Percentiles rank a stretch among this genome's conserved stretches.
Evolutionary conservation across 2,113 vertebrate species (phyloP).

Genomic region (Megaptera novaeangliae): DNA sequence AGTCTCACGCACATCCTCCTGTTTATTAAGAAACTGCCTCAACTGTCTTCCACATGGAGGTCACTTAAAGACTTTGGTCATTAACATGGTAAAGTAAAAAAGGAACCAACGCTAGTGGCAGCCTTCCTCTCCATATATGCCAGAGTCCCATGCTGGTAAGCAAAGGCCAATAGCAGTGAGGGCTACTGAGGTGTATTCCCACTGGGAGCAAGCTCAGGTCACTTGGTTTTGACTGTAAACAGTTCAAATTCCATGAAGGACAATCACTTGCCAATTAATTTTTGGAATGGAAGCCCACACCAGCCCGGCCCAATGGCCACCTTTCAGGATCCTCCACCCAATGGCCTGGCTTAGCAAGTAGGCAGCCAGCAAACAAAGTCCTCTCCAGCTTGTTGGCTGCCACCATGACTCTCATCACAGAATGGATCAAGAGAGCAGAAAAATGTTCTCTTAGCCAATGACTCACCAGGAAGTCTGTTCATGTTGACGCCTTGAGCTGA

Average conservation of each 20-base stretch:
- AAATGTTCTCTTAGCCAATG: constrained; percentile 56
- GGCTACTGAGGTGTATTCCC: constrained; percentile 43
- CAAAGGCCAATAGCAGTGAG: constrained; percentile 42
- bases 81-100: constrained; percentile 43
- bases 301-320: background rate
- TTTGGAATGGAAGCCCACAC: constrained; percentile 17
- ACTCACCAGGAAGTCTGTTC: constrained; percentile 99
- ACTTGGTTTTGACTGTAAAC: constrained; percentile 38
- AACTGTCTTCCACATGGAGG: background rate
- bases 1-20: background rate
- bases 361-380: background rate
- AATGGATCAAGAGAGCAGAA: constrained; percentile 16
- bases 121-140: background rate
- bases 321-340: constrained; percentile 25
- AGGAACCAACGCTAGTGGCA: background rate
- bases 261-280: constrained; percentile 24
- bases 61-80: constrained; percentile 50
- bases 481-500: constrained; percentile 99
- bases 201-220: constrained; percentile 37
- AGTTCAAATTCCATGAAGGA: constrained; percentile 39
- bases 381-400: background rate
- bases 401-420: constrained; percentile 18
- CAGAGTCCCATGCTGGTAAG: background rate
- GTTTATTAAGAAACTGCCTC: constrained; percentile 18
- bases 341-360: background rate